These are phyloP conservation scores for Alexandromys fortis DNA, from an alignment of 2,113 vertebrate species.

Conservation along the genomic window DNA sequence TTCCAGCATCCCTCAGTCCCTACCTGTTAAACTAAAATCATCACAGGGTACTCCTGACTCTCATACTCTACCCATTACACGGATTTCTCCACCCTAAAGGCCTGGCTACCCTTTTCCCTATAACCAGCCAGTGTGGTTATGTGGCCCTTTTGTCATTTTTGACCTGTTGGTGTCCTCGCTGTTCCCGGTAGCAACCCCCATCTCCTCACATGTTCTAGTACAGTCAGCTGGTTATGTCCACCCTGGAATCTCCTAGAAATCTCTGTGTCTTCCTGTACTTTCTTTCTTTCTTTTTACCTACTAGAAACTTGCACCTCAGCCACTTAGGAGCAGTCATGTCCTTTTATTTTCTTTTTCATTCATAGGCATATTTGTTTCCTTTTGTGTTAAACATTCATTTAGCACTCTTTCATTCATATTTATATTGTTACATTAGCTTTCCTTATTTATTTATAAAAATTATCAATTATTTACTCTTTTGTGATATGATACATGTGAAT, in stretches of 20 bases:
- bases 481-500: not conserved
- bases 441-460: not conserved
- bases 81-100: not conserved
- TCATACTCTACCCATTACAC: fast-evolving
- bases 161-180: not conserved
- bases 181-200: fast-evolving
- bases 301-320: not conserved
- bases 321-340: not conserved
- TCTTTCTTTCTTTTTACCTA: not conserved
- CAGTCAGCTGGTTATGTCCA: no score
- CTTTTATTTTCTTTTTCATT: not conserved
- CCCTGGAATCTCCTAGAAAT: not conserved
- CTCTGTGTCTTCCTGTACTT: not conserved
- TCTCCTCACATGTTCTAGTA: not conserved
- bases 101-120: not conserved
- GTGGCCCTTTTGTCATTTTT: not conserved
- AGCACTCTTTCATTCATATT: not conserved
- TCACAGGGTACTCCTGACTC: not conserved
- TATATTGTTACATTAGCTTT: not conserved
- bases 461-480: not conserved
- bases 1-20: not conserved
- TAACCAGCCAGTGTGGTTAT: not conserved
- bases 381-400: not conserved
- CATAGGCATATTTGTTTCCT: not conserved
- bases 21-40: not conserved